A percentile compares a stretch with the other conserved stretches of the same genome.
phyloP scores from a whole-genome alignment of 2,797 vertebrate genomes.

The Spinibarbus caldwelli region DNA sequence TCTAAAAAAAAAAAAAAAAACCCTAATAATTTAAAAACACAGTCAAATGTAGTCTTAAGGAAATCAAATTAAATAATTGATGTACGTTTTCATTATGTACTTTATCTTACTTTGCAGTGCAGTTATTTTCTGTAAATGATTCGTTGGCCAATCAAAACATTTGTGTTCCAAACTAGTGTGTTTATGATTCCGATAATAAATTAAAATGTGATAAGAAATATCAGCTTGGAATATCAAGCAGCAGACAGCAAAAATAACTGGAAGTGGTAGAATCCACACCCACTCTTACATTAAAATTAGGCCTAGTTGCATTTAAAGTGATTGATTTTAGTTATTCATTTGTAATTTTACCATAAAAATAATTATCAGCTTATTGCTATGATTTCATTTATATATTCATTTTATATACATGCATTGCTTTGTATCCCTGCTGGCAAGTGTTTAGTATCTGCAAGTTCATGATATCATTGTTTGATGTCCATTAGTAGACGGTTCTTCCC shows the following conservation, averaged over 20 bases:
- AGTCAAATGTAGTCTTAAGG: not conserved
- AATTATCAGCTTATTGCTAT: not conserved
- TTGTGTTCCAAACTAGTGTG: not conserved
- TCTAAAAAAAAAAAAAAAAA: not conserved
- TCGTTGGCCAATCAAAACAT: not conserved
- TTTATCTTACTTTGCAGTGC: not conserved
- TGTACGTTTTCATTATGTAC: not conserved
- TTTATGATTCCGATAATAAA: not conserved
- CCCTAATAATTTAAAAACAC: not conserved
- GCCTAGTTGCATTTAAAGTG: not conserved
- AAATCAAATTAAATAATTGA: not conserved
- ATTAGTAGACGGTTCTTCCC: not conserved
- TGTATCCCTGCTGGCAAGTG: not conserved
- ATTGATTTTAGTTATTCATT: not conserved
- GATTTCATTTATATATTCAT: not conserved
- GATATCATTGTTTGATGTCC: not conserved
- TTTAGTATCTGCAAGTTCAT: not conserved
- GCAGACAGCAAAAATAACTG: not conserved
- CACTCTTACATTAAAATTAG: not conserved
- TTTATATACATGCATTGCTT: not conserved
- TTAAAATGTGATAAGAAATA: not conserved
- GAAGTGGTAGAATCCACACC: not conserved
- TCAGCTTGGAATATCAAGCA: not conserved
- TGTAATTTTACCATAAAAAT: not conserved
- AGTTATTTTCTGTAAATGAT: not conserved